phyloP scores from a whole-genome alignment of 2,888 invertebrate species.

The Oligia fasciuncula region DNA sequence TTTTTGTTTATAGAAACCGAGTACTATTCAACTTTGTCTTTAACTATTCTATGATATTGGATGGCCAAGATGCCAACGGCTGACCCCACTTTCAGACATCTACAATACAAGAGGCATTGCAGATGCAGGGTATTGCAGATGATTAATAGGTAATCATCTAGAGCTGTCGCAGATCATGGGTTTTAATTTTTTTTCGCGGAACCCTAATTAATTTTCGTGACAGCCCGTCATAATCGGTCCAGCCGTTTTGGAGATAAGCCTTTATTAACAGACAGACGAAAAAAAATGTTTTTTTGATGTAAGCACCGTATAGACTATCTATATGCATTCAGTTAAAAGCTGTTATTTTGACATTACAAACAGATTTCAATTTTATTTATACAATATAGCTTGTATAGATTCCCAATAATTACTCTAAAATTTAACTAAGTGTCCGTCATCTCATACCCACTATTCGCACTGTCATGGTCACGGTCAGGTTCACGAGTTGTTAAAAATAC shows the following conservation, averaged over 20 bases:
- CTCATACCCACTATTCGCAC: background rate
- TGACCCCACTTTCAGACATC: too few species aligned
- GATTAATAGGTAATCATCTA: background rate
- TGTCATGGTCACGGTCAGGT: conserved; percentile 51
- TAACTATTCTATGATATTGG: background rate
- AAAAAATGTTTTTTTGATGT: background rate
- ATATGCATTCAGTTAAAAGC: background rate
- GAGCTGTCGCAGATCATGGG: background rate
- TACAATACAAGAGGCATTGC: background rate
- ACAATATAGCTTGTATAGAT: background rate
- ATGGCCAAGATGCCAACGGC: background rate
- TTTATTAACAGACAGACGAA: background rate
- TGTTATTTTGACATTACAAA: too few species aligned
- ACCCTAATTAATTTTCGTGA: background rate
- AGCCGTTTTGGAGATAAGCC: background rate
- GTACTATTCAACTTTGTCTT: background rate
- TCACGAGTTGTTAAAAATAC: conserved; percentile 53
- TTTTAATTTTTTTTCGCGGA: too few species aligned
- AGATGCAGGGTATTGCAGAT: too few species aligned
- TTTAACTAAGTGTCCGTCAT: background rate
- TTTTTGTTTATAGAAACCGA: background rate
- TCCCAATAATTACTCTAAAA: background rate
- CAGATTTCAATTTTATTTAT: background rate
- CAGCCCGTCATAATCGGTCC: background rate
- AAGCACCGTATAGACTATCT: background rate